Evolutionary conservation across 92 coral and sea anemone genomes (phyloP).

Genomic region (Porites evermanni): DNA sequence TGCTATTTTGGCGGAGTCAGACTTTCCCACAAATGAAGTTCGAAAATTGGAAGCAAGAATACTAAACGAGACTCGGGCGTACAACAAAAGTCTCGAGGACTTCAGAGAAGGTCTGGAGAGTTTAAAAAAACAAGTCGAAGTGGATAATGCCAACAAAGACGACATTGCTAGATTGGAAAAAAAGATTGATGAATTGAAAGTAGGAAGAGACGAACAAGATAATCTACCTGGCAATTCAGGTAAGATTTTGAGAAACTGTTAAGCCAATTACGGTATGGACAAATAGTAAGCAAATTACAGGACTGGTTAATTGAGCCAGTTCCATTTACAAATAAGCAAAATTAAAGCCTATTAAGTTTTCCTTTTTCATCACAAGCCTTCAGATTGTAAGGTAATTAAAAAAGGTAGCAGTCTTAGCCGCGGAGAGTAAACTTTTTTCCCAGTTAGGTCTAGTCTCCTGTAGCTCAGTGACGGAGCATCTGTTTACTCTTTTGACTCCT

Average conservation of each 20-base stretch:
- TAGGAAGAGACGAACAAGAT: background rate
- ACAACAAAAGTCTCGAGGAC: constrained; percentile 12
- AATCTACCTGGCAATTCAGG: background rate
- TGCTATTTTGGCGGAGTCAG: constrained; percentile 38
- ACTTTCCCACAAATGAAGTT: constrained; percentile 46
- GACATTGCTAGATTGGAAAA: background rate
- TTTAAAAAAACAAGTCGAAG: background rate
- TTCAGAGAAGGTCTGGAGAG: background rate
- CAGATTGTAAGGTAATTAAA: too few species aligned
- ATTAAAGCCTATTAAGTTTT: too few species aligned
- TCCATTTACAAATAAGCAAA: too few species aligned
- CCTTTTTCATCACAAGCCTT: too few species aligned
- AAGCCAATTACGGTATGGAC: too few species aligned
- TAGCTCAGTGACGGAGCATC: too few species aligned
- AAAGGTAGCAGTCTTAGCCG: too few species aligned
- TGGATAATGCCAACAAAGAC: constrained; percentile 6
- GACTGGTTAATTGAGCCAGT: too few species aligned
- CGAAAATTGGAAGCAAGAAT: constrained; percentile 16
- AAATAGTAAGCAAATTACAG: too few species aligned
- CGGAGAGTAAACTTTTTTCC: too few species aligned
- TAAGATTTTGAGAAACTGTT: background rate
- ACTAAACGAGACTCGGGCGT: background rate
- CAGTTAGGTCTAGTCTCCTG: too few species aligned
- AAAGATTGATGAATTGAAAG: background rate
- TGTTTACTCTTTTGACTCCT: too few species aligned